Evolutionary conservation across 2,888 invertebrate species (phyloP), one percentile per base, ranked within the genome.

Genomic region (Balanococcus diminutus): DNA sequence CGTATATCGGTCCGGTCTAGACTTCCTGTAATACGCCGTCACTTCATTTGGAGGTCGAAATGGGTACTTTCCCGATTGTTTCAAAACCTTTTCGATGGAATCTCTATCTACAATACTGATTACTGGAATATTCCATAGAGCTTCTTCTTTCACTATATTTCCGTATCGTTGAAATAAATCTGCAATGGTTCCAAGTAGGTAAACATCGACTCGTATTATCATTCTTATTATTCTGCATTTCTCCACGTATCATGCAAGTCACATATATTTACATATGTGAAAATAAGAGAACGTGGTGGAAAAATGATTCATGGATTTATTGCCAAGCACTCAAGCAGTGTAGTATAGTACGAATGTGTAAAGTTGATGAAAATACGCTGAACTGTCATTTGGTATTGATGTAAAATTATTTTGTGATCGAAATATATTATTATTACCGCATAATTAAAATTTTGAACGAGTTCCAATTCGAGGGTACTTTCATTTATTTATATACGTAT

Each of bases 1-100:
- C 39, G 95, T 93, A 90, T 96, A 96, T 89, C 95, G 92, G 89
- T 96, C 96, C 0, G 94, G 94, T 22, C 94, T 91, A 72, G 93
- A 93, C 85, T 91, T 91, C 39, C 96, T 91, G 90, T 96, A 96
- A 88, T 93, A 91, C 81, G 94, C 93, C 31, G 95, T 93, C 88
- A 95, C 94, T 90, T 95, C 95, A 1, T 95, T 95, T 42, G 95
- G 95, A 14, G 96, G 96, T 22, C 96, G 92, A 88, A 95, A 92
- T 0, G 96, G 96, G 88, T 93, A 94, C 89, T 93, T 94, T 87
- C 94, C 93, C 14, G 93, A 92, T 87, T 93, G 92, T 88, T 93
- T 92, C n/a, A 96, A 91, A 19, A 96, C 94, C 39, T 92, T 92
- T 89, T 96, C 95, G 87, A 96, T 93, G 87, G 95, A 95, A 0